Conservation (phyloP, 1,140 invertebrate species). For the Drosophila bocqueti region DNA sequence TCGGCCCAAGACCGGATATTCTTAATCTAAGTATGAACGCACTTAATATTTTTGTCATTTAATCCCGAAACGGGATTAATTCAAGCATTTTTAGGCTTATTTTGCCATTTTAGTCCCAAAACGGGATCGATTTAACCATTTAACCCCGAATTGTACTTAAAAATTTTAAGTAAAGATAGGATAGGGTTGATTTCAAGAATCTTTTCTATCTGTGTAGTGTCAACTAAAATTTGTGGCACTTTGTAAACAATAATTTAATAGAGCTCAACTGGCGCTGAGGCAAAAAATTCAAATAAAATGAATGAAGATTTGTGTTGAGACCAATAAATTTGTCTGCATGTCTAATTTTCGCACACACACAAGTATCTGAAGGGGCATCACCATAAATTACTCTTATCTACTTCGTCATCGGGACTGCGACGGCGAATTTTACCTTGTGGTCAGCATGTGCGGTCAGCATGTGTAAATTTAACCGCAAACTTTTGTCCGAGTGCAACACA, state of each 20-base stretch:
- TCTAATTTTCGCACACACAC: slow-evolving; percentile 69
- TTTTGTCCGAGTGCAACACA: slow-evolving; percentile 64
- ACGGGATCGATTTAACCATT: no score
- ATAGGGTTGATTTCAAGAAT: no score
- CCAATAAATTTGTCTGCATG: slow-evolving; percentile 82
- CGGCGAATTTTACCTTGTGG: slow-evolving; percentile 72
- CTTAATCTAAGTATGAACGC: no score
- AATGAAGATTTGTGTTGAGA: slow-evolving; percentile 76
- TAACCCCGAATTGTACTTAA: no score
- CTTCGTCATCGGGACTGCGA: slow-evolving; percentile 77
- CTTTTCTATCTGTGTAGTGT: no score
- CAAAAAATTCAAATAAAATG: slow-evolving; percentile 52
- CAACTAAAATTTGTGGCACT: slow-evolving; percentile 37
- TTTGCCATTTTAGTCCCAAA: no score
- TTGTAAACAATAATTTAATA: slow-evolving; percentile 73
- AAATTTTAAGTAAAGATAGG: no score
- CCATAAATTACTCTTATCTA: slow-evolving; percentile 79
- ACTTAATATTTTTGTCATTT: no score
- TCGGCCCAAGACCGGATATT: no score
- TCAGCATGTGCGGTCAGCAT: slow-evolving; percentile 70
- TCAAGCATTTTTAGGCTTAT: no score
- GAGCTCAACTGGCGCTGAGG: slow-evolving; percentile 43
- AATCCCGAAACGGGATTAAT: no score
- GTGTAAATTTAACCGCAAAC: slow-evolving; percentile 72
- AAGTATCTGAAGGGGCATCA: slow-evolving; percentile 69